These are phyloP conservation scores for Allolobophora icterica DNA, from an alignment of 2,888 invertebrate species.

Conservation along the genomic window DNA sequence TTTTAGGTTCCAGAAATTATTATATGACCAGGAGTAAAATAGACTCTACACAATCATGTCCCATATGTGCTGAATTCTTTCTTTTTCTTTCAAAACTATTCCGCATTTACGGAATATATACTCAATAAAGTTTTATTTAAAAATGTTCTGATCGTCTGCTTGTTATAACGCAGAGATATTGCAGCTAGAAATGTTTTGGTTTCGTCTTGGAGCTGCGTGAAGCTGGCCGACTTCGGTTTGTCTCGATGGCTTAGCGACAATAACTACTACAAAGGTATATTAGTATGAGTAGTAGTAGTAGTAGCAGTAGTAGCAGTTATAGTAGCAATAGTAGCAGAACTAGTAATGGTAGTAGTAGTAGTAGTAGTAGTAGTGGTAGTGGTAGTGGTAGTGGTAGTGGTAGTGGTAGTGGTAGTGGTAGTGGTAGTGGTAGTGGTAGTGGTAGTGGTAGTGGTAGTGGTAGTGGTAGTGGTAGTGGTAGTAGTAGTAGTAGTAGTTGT, in stretches of 20 bases:
- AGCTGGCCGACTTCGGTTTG: slow-evolving; percentile 95
- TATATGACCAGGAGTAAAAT: no score
- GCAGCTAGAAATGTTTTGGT: slow-evolving; percentile 97
- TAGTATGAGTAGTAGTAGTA: slow-evolving; percentile 26
- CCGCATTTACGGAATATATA: background rate
- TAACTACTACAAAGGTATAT: slow-evolving; percentile 86
- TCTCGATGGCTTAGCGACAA: slow-evolving; percentile 97
- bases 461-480: no score
- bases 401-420: background rate
- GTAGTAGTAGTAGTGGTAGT: slow-evolving; percentile 20
- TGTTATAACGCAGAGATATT: slow-evolving; percentile 77
- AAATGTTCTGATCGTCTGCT: background rate
- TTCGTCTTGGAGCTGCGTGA: slow-evolving; percentile 89
- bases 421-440: background rate
- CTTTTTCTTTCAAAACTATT: background rate
- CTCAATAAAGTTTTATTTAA: background rate
- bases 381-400: slow-evolving; percentile 18
- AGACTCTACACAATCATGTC: background rate
- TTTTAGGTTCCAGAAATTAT: no score
- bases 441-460: no score
- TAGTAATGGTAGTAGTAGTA: slow-evolving; percentile 30
- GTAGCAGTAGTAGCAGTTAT: slow-evolving; percentile 26
- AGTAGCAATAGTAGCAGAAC: slow-evolving; percentile 29
- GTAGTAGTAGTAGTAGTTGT: no score
- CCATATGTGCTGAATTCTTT: background rate